Conservation (phyloP, 2,797 vertebrate species). For the Pampus argenteus region DNA sequence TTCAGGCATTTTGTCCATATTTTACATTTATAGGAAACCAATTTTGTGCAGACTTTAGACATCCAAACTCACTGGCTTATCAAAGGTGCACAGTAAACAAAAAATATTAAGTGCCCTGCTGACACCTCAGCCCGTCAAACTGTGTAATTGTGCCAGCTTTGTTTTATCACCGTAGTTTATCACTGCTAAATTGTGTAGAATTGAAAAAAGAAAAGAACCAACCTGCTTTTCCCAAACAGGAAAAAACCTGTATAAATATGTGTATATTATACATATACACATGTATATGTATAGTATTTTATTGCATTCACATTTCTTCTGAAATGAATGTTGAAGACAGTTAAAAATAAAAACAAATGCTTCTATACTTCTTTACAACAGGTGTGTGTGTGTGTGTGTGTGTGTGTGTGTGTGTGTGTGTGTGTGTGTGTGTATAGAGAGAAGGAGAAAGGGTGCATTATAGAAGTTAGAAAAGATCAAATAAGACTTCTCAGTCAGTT, state of each 20-base stretch:
- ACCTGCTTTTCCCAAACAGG: background rate
- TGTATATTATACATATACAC: too few species aligned
- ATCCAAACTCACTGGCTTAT: conserved; percentile 55
- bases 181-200: conserved; percentile 17
- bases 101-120: conserved; percentile 45
- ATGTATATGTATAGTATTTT: background rate
- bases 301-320: background rate
- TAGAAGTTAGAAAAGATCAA: too few species aligned
- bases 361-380: background rate
- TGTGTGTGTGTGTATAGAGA: background rate
- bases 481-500: background rate
- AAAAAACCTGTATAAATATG: too few species aligned
- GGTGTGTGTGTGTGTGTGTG: too few species aligned
- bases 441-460: background rate
- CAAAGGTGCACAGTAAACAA: conserved; percentile 55
- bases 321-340: conserved; percentile 1
- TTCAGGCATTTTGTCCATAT: conserved; percentile 42
- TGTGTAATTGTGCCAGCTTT: conserved; percentile 48
- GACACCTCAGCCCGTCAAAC: conserved; percentile 30
- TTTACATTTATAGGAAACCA: conserved; percentile 47
- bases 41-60: conserved; percentile 44
- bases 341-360: conserved; percentile 6
- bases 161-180: conserved; percentile 59
- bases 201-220: background rate
- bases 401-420: background rate